phyloP scores from a whole-genome alignment of 53 echinoderm and acorn worm genomes.

The Hippasteria phrygiana region DNA sequence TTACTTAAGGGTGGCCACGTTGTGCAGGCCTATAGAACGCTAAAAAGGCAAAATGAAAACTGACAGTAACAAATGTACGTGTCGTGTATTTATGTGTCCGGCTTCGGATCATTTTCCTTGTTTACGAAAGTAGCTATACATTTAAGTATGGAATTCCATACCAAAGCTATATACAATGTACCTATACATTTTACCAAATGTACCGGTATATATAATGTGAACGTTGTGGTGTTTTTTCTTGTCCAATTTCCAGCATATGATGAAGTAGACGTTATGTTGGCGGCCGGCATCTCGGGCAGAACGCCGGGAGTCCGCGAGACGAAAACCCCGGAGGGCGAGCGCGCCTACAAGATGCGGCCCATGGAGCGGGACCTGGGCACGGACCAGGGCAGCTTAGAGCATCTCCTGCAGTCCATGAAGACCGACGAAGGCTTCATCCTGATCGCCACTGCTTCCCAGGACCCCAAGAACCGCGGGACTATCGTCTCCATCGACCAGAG shows the following conservation, averaged over 20 bases:
- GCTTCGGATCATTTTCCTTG: too few relatives aligned
- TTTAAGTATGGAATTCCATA: too few relatives aligned
- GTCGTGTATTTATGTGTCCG: too few relatives aligned
- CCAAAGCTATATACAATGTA: too few relatives aligned
- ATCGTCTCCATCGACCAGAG: conserved; percentile 76
- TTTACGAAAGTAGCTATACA: too few relatives aligned
- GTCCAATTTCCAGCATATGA: conserved; percentile 28
- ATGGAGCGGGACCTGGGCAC: conserved; percentile 79
- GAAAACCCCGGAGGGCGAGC: conserved; percentile 71
- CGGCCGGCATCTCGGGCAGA: conserved; percentile 77
- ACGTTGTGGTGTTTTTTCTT: too few relatives aligned
- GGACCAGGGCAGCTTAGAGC: conserved; percentile 57
- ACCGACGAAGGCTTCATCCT: conserved; percentile 77
- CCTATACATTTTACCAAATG: too few relatives aligned
- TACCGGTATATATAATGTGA: background rate
- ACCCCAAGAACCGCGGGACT: conserved; percentile 71
- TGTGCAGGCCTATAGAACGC: too few relatives aligned
- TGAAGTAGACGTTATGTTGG: conserved; percentile 77
- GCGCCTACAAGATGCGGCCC: conserved; percentile 86
- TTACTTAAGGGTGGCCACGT: too few relatives aligned
- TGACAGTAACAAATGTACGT: too few relatives aligned
- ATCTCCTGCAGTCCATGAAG: conserved; percentile 61
- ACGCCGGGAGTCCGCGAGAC: conserved; percentile 80
- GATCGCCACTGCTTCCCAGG: conserved; percentile 69
- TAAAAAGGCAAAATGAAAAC: too few relatives aligned